A percentile compares a stretch with the other conserved stretches of the same genome.
Evolutionary conservation across 2,888 invertebrate species (phyloP).

Genomic region (Chesias legatella): DNA sequence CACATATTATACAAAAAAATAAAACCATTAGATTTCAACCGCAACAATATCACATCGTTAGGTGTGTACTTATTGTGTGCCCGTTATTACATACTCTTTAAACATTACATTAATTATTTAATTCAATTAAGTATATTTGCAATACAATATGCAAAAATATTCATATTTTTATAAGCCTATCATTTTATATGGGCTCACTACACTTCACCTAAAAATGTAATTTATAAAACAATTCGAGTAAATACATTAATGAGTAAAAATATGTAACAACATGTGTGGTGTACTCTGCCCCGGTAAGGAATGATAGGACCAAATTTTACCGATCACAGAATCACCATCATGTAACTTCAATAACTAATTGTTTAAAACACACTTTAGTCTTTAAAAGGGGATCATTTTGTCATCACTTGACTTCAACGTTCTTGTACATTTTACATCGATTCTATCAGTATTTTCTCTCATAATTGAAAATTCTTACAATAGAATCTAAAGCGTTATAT

Average conservation of each 20-base stretch:
- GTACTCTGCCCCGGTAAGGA: slow-evolving; percentile 79
- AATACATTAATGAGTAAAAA: slow-evolving; percentile 40
- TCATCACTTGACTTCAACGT: slow-evolving; percentile 9
- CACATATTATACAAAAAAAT: slow-evolving; percentile 70
- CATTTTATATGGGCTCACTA: slow-evolving; percentile 27
- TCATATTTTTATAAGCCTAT: slow-evolving; percentile 23
- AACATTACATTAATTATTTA: slow-evolving; percentile 30
- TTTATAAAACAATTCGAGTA: slow-evolving; percentile 28
- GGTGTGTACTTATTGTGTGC: slow-evolving; percentile 69
- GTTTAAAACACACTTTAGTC: slow-evolving; percentile 60
- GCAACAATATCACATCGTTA: slow-evolving; percentile 75
- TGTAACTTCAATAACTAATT: slow-evolving; percentile 38
- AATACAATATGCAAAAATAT: slow-evolving; percentile 30
- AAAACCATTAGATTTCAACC: slow-evolving; percentile 66
- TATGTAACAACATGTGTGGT: slow-evolving; percentile 44
- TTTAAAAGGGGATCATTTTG: slow-evolving; percentile 48
- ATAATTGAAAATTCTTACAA: slow-evolving; percentile 15
- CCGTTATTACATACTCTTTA: slow-evolving; percentile 56
- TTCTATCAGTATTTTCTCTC: slow-evolving; percentile 19
- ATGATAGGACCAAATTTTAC: slow-evolving; percentile 83
- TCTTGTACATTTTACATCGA: slow-evolving; percentile 14
- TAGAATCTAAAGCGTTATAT: slow-evolving; percentile 9
- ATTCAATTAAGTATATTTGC: slow-evolving; percentile 14
- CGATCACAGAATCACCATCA: slow-evolving; percentile 67
- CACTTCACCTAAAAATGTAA: slow-evolving; percentile 29